A percentile compares a stretch with the other conserved stretches of the same genome.
These are phyloP conservation scores for Spinus pinus DNA, from an alignment of 2,797 vertebrate species.

Conservation along the genomic window DNA sequence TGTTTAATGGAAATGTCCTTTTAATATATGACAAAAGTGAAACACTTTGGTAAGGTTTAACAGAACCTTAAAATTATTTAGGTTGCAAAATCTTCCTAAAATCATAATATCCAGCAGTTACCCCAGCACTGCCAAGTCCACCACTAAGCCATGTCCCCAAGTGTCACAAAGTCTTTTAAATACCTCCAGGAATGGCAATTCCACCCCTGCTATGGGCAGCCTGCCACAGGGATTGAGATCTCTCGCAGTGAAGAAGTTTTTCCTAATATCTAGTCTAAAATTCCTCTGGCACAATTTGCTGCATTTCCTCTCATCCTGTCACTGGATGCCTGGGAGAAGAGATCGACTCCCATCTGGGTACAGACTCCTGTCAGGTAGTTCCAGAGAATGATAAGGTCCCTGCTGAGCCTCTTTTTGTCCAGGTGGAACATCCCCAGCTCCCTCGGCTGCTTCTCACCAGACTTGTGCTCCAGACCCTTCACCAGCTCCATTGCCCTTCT, in stretches of 20 bases:
- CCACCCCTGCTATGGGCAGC: neutral
- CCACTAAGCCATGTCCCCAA: neutral
- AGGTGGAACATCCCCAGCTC: neutral
- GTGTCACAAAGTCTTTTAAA: neutral
- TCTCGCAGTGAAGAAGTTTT: neutral
- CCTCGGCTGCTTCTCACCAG: neutral
- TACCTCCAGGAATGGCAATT: neutral
- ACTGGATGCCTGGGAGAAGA: neutral
- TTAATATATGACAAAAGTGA: neutral
- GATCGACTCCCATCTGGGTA: accelerated
- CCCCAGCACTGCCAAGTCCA: neutral
- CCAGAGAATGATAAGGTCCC: neutral
- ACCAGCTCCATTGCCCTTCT: accelerated
- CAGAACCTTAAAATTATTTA: neutral
- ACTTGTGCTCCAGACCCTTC: neutral
- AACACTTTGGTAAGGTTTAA: neutral
- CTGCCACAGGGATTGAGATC: neutral
- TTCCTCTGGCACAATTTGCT: neutral
- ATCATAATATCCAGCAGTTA: neutral
- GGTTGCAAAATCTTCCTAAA: neutral
- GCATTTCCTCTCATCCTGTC: neutral
- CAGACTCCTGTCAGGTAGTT: neutral
- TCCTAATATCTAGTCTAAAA: neutral
- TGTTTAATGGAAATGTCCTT: neutral
- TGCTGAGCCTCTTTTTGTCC: neutral